These are phyloP conservation scores for Trichonephila inaurata DNA, from an alignment of 1,140 invertebrate species.

Conservation along the genomic window DNA sequence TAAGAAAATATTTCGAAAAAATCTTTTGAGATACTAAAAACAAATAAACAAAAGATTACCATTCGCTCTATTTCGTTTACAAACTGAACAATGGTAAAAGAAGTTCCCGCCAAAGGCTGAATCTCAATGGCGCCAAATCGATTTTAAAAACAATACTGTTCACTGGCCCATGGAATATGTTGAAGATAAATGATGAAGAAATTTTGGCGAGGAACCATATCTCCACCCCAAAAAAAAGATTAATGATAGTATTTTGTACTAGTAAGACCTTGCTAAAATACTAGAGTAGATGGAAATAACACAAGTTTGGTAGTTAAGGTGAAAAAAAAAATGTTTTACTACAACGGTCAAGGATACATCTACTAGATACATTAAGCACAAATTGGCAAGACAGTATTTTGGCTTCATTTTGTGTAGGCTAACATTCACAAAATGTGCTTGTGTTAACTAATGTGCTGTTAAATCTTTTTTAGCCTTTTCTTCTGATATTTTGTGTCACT, in stretches of 20 bases:
- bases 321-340: background rate
- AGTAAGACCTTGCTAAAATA: background rate
- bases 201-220: background rate
- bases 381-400: background rate
- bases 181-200: background rate
- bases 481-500: no score
- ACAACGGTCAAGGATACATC: background rate
- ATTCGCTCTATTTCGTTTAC: background rate
- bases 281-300: background rate
- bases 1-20: background rate
- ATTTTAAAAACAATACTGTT: background rate
- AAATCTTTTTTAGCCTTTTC: no score
- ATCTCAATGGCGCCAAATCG: background rate
- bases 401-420: no score
- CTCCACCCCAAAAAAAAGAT: background rate
- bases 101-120: no score
- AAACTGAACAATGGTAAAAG: no score
- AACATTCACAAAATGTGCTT: no score
- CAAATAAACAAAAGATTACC: background rate
- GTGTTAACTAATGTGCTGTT: no score
- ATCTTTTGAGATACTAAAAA: background rate
- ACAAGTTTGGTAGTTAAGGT: background rate
- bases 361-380: background rate
- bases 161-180: background rate
- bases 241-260: background rate